Conservation (phyloP, 2,888 invertebrate genomes). For the Drosophila gaucha region DNA sequence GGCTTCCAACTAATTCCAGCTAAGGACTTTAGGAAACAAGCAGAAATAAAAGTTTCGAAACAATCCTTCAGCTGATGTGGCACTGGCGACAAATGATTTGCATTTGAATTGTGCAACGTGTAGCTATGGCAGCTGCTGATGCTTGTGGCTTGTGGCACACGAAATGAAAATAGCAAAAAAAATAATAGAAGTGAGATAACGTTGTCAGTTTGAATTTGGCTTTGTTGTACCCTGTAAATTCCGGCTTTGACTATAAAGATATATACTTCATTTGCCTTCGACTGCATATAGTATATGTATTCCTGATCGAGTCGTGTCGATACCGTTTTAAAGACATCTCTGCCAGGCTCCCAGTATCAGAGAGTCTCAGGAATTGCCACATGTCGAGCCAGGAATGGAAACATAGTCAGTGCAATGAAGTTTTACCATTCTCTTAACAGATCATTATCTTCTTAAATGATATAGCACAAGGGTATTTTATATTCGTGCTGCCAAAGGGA, state of each 20-base stretch:
- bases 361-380: too few relatives aligned
- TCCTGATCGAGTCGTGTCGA: too few relatives aligned
- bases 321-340: neutral
- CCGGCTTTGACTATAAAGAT: neutral
- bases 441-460: too few relatives aligned
- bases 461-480: neutral
- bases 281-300: too few relatives aligned
- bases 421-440: too few relatives aligned
- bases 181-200: slow-evolving; percentile 14
- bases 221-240: neutral
- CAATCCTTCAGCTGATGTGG: slow-evolving; percentile 27
- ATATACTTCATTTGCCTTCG: too few relatives aligned
- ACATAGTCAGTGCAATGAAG: too few relatives aligned
- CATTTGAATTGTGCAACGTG: slow-evolving; percentile 7
- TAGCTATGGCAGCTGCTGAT: slow-evolving; percentile 5
- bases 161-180: neutral
- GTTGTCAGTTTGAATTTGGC: slow-evolving; percentile 26
- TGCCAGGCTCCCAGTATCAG: too few relatives aligned
- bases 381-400: too few relatives aligned
- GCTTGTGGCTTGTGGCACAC: neutral
- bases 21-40: slow-evolving; percentile 2
- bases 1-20: slow-evolving; percentile 6
- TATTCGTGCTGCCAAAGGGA: neutral
- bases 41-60: slow-evolving; percentile 6
- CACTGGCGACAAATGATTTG: slow-evolving; percentile 28